Evolutionary conservation across 2,113 vertebrate genomes (phyloP).

Genomic region (Onychorhynchus coronatus): DNA sequence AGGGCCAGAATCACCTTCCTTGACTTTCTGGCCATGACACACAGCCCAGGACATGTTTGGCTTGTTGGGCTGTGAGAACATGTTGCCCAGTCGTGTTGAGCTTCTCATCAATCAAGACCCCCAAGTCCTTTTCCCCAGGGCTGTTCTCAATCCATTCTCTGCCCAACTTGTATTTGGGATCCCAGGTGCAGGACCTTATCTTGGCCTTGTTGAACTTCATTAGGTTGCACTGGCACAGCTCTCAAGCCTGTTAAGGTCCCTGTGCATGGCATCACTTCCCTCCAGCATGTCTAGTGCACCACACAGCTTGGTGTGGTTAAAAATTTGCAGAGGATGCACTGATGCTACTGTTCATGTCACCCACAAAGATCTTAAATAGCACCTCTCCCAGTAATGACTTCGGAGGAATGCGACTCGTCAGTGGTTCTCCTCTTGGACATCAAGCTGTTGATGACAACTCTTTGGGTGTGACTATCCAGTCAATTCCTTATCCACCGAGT

Average conservation of each 20-base stretch:
- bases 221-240: too few species aligned
- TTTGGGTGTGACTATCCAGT: background rate
- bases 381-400: rapidly evolving
- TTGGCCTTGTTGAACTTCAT: background rate
- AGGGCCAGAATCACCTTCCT: background rate
- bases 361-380: background rate
- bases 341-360: rapidly evolving
- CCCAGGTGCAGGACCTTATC: background rate
- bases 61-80: background rate
- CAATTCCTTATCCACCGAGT: background rate
- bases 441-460: background rate
- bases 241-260: background rate
- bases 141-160: background rate
- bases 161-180: background rate
- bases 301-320: background rate
- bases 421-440: background rate
- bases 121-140: background rate
- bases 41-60: background rate
- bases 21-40: background rate
- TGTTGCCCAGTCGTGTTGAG: background rate
- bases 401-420: background rate
- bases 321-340: background rate
- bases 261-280: background rate
- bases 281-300: background rate
- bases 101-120: background rate